Base-by-base conservation (phyloP, 2,797 vertebrate species). In the Pipistrellus pygmaeus region DNA sequence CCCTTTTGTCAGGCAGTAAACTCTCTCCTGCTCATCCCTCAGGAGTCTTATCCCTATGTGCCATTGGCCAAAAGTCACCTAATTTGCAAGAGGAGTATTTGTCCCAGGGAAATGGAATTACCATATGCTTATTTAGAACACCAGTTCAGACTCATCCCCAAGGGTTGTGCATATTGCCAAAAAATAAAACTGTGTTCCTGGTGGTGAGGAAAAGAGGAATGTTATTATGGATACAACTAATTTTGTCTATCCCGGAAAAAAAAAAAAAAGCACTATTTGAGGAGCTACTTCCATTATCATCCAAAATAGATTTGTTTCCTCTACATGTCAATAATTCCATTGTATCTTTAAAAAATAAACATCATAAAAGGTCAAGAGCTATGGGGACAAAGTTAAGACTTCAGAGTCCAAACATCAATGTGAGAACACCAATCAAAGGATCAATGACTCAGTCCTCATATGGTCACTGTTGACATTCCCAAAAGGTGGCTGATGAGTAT, bases 371-470 rank as follows among this genome's bases (percentile, higher is more conserved):
- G 51, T 88, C 60, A 87, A 88, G 51, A 90, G 32, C 73, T 85
- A 23, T 32, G 81, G 35, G 73, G 83, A 4, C 85, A 93, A 90
- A 13, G 55, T 97, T 75, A 96, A 92, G 78, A 83, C 46, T 88
- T 82, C 55, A 76, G 87, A 96, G 68, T 82, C 44, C 69, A 76
- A 51, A 90, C 66, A 87, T 84, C 94, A 53, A 95, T 85, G 21
- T 85, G 68, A 96, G 62, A 95, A 90, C n/a, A 68, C 15, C 73
- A 81, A 89, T 85, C 78, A 71, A 95, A 87, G 30, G 62, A 95
- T 95, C 88, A 57, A 88, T 32, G 53, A 75, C 46, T 88, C 72
- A 72, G 41, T 51, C 41, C 71, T 92, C 66, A 15, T 48, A 82
- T 38, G 75, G 71, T 82, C 75, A 72, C 10, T 83, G 69, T 71